Conservation (phyloP, 1,140 invertebrate genomes). For the Heliconius nattereri region DNA sequence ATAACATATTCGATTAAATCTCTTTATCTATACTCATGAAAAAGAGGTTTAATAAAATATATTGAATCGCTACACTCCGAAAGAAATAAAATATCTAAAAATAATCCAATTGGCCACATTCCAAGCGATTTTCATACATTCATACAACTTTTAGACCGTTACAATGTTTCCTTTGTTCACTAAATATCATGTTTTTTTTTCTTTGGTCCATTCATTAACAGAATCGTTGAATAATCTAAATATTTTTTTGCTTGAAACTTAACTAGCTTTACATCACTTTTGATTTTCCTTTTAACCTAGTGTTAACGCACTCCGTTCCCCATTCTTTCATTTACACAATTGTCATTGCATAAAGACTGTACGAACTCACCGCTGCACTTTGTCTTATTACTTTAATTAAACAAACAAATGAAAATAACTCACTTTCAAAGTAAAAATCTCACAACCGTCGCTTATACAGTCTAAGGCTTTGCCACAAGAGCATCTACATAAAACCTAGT, state of each 20-base stretch:
- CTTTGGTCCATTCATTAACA: not conserved
- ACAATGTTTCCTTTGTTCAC: constrained; percentile 6
- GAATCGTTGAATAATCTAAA: not conserved
- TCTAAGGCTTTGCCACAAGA: no score
- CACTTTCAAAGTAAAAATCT: no score
- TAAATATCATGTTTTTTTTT: not conserved
- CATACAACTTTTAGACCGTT: not conserved
- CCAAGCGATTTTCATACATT: constrained; percentile 7
- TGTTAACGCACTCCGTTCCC: not conserved
- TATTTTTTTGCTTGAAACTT: no score
- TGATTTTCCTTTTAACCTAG: no score
- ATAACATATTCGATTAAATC: not conserved
- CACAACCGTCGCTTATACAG: no score
- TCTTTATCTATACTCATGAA: not conserved
- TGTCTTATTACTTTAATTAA: no score
- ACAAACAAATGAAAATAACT: no score
- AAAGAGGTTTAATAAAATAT: not conserved
- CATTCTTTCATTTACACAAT: not conserved
- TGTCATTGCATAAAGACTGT: not conserved
- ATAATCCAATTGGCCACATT: constrained; percentile 1
- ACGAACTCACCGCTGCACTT: no score
- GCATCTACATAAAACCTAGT: no score
- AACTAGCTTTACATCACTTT: no score
- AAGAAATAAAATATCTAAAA: constrained; percentile 19
- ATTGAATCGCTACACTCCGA: not conserved